Conservation (phyloP, 2,888 invertebrate genomes). For the Liopterus haemorrhoidalis region DNA sequence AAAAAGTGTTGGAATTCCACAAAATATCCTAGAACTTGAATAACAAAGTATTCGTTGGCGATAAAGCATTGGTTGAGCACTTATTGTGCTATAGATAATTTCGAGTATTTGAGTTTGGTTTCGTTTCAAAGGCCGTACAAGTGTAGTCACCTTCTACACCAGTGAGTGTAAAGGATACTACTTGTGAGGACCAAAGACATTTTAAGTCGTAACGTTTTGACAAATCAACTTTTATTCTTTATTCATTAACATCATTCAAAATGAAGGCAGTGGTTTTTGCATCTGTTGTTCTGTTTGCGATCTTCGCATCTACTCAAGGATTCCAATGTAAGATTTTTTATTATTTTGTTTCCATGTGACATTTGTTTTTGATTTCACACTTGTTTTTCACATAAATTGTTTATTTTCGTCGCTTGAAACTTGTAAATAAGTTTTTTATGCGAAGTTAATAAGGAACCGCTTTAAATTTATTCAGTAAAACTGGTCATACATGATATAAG, state of each 20-base stretch:
- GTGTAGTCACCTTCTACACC: slow-evolving; percentile 74
- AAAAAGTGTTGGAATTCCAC: slow-evolving; percentile 17
- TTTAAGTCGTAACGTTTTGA: slow-evolving; percentile 7
- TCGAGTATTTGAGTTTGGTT: too few species aligned
- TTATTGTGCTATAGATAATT: slow-evolving; percentile 17
- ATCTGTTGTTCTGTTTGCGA: slow-evolving; percentile 49
- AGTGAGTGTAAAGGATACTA: slow-evolving; percentile 81
- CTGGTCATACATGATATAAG: too few species aligned
- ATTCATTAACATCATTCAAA: slow-evolving; percentile 27
- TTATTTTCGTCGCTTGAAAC: too few species aligned
- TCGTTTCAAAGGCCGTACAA: slow-evolving; percentile 16
- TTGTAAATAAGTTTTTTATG: too few species aligned
- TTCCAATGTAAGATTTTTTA: slow-evolving; percentile 59
- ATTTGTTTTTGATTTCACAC: slow-evolving; percentile 14
- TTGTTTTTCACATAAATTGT: too few species aligned
- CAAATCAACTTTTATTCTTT: slow-evolving; percentile 12
- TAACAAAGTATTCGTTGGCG: slow-evolving; percentile 20
- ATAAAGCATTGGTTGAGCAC: slow-evolving; percentile 17
- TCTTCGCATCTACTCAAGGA: slow-evolving; percentile 47
- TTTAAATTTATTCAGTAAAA: too few species aligned
- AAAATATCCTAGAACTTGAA: slow-evolving; percentile 19
- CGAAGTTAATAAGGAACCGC: too few species aligned
- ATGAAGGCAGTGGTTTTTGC: slow-evolving; percentile 56
- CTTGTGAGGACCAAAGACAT: slow-evolving; percentile 10
- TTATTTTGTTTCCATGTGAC: slow-evolving; percentile 27